These are phyloP conservation scores for Drosophila melanosoma DNA, from an alignment of 2,888 invertebrate genomes.

Conservation along the genomic window DNA sequence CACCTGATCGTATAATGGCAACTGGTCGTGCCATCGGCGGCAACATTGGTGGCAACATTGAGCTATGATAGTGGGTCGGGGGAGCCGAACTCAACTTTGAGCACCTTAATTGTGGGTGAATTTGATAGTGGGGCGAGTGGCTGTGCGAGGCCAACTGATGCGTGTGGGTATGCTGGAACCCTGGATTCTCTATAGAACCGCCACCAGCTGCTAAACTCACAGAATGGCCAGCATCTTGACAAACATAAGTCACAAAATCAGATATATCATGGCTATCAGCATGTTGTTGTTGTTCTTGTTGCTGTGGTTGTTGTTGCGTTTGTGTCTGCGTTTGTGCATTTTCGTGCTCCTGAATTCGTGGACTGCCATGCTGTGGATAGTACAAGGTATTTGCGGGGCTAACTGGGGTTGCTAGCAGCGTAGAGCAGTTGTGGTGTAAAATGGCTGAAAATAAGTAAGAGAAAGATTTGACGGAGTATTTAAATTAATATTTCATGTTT, in stretches of 20 bases:
- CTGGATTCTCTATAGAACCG: conserved; percentile 43
- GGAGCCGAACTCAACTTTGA: conserved; percentile 49
- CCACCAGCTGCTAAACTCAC: conserved; percentile 22
- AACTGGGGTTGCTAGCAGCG: conserved; percentile 85
- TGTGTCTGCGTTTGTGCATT: conserved; percentile 53
- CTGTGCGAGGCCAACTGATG: conserved; percentile 57
- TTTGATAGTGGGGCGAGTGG: conserved; percentile 63
- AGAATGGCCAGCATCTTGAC: conserved; percentile 93
- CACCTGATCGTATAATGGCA: conserved; percentile 96
- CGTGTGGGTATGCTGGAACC: conserved; percentile 53
- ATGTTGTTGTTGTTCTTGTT: conserved; percentile 54
- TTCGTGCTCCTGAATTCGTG: conserved; percentile 78
- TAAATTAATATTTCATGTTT: not conserved
- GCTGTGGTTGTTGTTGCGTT: conserved; percentile 45
- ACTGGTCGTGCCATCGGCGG: conserved; percentile 98
- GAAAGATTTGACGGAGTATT: not conserved
- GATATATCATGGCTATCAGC: conserved; percentile 92
- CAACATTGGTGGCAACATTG: conserved; percentile 97
- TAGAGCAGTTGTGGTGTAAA: conserved; percentile 62
- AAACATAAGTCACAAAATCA: conserved; percentile 98
- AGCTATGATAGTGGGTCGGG: conserved; percentile 86
- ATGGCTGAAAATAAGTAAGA: conserved; percentile 30
- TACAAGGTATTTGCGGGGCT: conserved; percentile 86
- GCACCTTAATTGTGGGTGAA: conserved; percentile 57
- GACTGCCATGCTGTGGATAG: conserved; percentile 85